Evolutionary conservation across 2,888 invertebrate genomes (phyloP), one percentile per base, ranked within the genome.

Genomic region (Drosophila mercatorum): DNA sequence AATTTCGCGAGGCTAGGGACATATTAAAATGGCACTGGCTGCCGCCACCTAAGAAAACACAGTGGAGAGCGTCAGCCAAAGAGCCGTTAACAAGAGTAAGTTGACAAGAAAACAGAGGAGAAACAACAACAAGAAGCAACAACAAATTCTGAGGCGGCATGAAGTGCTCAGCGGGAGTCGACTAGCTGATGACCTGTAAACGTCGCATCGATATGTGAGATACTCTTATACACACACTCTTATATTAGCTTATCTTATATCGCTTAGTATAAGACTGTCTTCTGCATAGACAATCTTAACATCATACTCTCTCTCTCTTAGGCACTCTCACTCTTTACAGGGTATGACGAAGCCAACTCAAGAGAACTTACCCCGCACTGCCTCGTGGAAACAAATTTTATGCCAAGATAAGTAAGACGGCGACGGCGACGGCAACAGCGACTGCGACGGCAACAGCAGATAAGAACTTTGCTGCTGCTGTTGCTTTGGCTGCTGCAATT

Each of bases 331-430:
- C 5, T 22, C 14, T 14, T 14, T 57, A 57, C 34, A 57, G 57
- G 57, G 57, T 57, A 36, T 53, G 22, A 40, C 6, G 58, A 55
- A 41, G 57, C 47, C 46, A 49, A 69, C 75, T 58, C 26, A 75
- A 70, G 52, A 57, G 44, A 52, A 70, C 68, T 63, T 61, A 70
- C 59, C 53, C 53, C 56, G 44, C 44, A 76, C 80, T 75, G 73
- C 72, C 71, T 76, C 59, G 79, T 83, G 80, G 78, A 88, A 90
- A 86, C 90, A 90, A 90, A 90, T 90, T 90, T 90, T 85, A 90
- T 86, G 88, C 89, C 83, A 90, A 88, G 89, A 90, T 90, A 90
- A 88, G 88, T 83, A 75, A 86, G 86, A 84, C 75, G 70, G 76
- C 72, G 68, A 71, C 73, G 68, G 67, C 56, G 43, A 43, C 56